phyloP scores from a whole-genome alignment of 2,797 vertebrate species.

The Hyperoplus immaculatus region DNA sequence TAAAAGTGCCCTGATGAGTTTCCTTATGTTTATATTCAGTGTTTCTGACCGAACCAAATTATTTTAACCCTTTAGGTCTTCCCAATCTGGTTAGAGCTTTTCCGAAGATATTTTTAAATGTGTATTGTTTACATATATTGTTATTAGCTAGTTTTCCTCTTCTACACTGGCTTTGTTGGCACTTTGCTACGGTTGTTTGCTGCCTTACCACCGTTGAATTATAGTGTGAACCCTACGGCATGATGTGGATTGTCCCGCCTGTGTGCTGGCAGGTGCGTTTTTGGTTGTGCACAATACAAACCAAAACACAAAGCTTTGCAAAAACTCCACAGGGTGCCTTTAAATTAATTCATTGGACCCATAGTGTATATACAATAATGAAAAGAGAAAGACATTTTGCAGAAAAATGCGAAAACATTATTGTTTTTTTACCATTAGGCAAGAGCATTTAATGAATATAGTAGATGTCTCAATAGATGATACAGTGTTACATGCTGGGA shows the following conservation, averaged over 20 bases:
- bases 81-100: no score
- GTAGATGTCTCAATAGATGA: background rate
- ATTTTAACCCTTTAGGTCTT: background rate
- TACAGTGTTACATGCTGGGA: background rate
- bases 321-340: background rate
- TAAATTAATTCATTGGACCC: background rate
- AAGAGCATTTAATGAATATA: background rate
- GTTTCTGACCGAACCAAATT: background rate
- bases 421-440: background rate
- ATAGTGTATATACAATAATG: no score
- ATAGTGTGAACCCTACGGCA: no score
- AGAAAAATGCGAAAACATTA: background rate
- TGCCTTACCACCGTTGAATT: no score
- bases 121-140: no score
- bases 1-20: background rate
- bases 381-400: background rate
- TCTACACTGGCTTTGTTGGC: no score
- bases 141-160: no score
- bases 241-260: background rate
- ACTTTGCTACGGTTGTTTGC: no score
- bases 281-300: background rate
- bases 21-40: background rate
- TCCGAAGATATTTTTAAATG: no score
- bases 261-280: background rate
- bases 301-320: background rate